These are phyloP conservation scores for Ectropis grisescens DNA, from an alignment of 1,140 invertebrate genomes.

Conservation along the genomic window DNA sequence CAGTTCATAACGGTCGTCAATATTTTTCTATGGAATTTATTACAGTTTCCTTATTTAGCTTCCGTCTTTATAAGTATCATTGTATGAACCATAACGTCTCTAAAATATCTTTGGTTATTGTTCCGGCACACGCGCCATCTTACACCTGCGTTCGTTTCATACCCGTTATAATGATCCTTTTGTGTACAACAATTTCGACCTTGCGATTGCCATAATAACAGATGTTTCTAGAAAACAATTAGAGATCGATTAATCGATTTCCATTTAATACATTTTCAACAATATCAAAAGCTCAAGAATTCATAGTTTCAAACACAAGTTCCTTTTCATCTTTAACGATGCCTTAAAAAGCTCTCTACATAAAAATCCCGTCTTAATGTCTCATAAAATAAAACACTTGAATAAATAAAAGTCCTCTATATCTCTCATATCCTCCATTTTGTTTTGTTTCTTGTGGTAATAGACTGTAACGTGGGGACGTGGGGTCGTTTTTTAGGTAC, in stretches of 20 bases:
- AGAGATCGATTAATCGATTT: conserved; percentile 2
- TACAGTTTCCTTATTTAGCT: no score
- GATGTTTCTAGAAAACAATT: conserved; percentile 8
- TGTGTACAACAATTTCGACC: background rate
- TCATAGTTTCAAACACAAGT: no score
- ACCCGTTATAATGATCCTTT: background rate
- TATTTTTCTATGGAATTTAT: no score
- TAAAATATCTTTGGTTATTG: background rate
- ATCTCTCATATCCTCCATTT: conserved; percentile 5
- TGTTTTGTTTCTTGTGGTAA: conserved; percentile 11
- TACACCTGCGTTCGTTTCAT: background rate
- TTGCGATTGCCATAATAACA: conserved; percentile 6
- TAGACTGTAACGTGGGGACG: no score
- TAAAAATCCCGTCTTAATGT: conserved; percentile 26
- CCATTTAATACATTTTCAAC: no score
- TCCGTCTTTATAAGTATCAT: no score
- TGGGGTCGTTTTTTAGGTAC: conserved; percentile 6
- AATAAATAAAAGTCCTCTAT: conserved; percentile 20
- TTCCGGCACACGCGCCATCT: background rate
- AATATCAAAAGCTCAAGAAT: no score
- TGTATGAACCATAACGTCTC: no score
- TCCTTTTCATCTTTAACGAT: conserved; percentile 25
- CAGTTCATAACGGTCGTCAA: no score
- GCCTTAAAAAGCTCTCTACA: conserved; percentile 25
- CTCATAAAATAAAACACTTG: conserved; percentile 29